Percentiles rank a stretch among this genome's conserved stretches.
phyloP scores from a whole-genome alignment of 2,888 invertebrate genomes.

The Andricus curvator region DNA sequence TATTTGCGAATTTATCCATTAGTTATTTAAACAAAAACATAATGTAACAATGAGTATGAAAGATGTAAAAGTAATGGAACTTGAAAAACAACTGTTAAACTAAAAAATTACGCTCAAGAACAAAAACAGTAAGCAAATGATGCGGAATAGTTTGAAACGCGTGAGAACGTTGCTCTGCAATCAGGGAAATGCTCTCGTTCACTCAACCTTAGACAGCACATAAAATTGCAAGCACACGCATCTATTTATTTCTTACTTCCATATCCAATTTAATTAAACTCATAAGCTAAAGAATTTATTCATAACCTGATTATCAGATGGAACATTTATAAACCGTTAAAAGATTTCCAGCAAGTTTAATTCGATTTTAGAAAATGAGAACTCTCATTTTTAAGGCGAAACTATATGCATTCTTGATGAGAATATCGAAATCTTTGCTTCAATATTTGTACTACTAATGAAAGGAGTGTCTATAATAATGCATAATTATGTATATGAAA shows the following conservation, averaged over 20 bases:
- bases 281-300: not conserved
- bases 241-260: not conserved
- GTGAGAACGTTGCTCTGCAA: conserved; percentile 1
- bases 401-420: too few relatives aligned
- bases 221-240: not conserved
- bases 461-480: not conserved
- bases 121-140: not conserved
- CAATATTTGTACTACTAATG: not conserved
- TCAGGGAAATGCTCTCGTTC: not conserved
- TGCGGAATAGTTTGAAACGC: not conserved
- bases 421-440: too few relatives aligned
- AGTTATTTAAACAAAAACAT: too few relatives aligned
- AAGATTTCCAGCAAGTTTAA: not conserved
- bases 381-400: not conserved
- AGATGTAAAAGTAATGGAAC: not conserved
- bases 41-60: too few relatives aligned
- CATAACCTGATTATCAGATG: not conserved
- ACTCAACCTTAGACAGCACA: not conserved
- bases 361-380: not conserved
- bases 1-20: too few relatives aligned
- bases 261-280: not conserved
- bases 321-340: not conserved
- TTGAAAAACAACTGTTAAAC: not conserved
- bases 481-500: not conserved
- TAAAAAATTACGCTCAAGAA: not conserved